A percentile compares a stretch with the other conserved stretches of the same genome.
phyloP scores from a whole-genome alignment of 1,140 invertebrate species.

The Alviniconcha marisindica region DNA sequence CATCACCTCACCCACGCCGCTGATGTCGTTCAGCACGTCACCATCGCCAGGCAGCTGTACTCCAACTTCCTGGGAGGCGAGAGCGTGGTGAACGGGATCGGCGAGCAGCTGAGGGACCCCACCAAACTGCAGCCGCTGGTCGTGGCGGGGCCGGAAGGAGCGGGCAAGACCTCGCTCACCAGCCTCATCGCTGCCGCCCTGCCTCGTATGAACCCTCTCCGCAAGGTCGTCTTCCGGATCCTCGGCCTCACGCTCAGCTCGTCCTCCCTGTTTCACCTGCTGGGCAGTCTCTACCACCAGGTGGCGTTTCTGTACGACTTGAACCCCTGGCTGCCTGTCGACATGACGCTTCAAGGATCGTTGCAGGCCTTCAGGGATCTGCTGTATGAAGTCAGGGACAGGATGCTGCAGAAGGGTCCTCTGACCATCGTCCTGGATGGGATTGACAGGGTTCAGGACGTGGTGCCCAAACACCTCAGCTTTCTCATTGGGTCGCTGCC shows the following conservation, averaged over 20 bases:
- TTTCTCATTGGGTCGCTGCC: constrained; percentile 41
- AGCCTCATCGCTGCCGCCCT: constrained; percentile 36
- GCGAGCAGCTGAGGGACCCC: constrained; percentile 10
- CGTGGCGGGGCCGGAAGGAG: constrained; percentile 40
- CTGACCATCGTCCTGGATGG: constrained; percentile 47
- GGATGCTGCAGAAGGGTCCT: constrained; percentile 14
- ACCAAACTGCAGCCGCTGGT: constrained; percentile 6
- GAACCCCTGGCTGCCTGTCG: constrained; percentile 15
- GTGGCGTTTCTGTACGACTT: constrained; percentile 43
- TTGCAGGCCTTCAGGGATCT: constrained; percentile 36
- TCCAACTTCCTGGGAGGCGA: constrained; percentile 24
- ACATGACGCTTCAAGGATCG: constrained; percentile 33
- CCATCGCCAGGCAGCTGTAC: not conserved
- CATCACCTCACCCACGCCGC: constrained; percentile 44
- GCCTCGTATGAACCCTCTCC: constrained; percentile 14
- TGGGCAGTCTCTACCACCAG: constrained; percentile 47
- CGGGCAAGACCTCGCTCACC: constrained; percentile 43
- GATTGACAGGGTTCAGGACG: constrained; percentile 38
- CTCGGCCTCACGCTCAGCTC: constrained; percentile 44
- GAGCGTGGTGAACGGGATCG: not conserved
- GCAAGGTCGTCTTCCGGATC: constrained; percentile 42
- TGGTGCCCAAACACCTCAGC: constrained; percentile 36
- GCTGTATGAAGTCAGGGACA: constrained; percentile 35
- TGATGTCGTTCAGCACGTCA: constrained; percentile 49
- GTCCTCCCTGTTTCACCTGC: constrained; percentile 38